These are phyloP conservation scores for Electrophaes corylata DNA, from an alignment of 2,888 invertebrate species.

Conservation along the genomic window DNA sequence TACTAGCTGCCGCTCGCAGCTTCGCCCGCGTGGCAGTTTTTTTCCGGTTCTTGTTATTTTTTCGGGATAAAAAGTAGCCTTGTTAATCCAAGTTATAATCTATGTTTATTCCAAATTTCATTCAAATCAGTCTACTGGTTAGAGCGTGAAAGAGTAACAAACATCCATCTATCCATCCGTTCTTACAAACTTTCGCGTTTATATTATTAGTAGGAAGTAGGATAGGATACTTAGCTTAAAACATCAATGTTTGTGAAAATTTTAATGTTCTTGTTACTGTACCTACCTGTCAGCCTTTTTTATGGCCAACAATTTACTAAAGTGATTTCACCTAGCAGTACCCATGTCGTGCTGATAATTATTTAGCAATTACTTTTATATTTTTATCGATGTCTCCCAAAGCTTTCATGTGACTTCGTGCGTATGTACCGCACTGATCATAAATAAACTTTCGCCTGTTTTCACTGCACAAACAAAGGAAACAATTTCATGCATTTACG, in stretches of 20 bases:
- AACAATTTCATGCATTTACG: conserved; percentile 28
- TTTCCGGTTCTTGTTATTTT: too few species aligned
- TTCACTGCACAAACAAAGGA: conserved; percentile 26
- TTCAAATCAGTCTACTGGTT: too few species aligned
- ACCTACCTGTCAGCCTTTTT: conserved; percentile 1
- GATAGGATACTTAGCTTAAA: too few species aligned
- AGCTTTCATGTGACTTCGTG: conserved; percentile 1
- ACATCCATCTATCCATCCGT: too few species aligned
- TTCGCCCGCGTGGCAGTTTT: too few species aligned
- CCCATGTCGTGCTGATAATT: conserved; percentile 12
- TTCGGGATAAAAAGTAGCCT: too few species aligned
- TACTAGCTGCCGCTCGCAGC: too few species aligned
- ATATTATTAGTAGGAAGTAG: too few species aligned
- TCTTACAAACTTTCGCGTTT: too few species aligned
- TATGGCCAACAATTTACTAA: conserved; percentile 5
- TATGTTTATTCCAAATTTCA: too few species aligned
- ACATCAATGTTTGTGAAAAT: background rate
- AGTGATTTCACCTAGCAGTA: conserved; percentile 6
- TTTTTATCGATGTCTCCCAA: conserved; percentile 4
- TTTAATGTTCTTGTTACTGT: background rate
- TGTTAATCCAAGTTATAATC: too few species aligned
- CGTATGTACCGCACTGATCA: background rate
- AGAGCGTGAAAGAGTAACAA: too few species aligned
- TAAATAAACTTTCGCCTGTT: conserved; percentile 30
- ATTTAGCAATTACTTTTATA: conserved; percentile 12